Conservation (phyloP, 1,140 invertebrate species). For the Drosophila serrata region DNA sequence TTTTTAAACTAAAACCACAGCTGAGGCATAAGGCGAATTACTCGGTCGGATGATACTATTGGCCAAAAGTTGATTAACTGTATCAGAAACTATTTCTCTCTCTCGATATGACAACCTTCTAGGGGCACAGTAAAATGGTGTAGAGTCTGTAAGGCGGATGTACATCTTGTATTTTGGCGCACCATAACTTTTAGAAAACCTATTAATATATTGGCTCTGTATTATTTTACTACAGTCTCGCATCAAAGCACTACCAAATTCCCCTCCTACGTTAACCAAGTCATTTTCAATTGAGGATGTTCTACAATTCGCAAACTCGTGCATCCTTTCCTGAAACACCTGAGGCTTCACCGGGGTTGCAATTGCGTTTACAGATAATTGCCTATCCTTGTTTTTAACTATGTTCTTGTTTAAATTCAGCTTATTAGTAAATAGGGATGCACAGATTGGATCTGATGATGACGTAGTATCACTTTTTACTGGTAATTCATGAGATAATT, state of each 20-base stretch:
- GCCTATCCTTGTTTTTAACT: too few species aligned
- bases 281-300: background rate
- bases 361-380: too few species aligned
- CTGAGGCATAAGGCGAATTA: background rate
- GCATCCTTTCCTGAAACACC: too few species aligned
- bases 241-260: background rate
- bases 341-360: too few species aligned
- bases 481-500: too few species aligned
- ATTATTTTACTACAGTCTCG: background rate
- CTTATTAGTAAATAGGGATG: too few species aligned
- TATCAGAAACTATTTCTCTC: background rate
- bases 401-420: too few species aligned
- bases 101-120: background rate
- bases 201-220: background rate
- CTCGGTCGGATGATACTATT: background rate
- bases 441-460: too few species aligned
- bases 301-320: background rate
- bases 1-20: conserved; percentile 18
- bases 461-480: too few species aligned
- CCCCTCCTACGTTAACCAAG: background rate
- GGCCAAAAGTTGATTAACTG: too few species aligned
- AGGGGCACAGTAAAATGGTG: background rate
- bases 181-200: background rate
- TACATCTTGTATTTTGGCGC: background rate
- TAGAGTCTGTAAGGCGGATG: background rate